A percentile compares a stretch with the other conserved stretches of the same genome.
phyloP scores from a whole-genome alignment of 1,140 invertebrate species.

The Danaus plexippus region DNA sequence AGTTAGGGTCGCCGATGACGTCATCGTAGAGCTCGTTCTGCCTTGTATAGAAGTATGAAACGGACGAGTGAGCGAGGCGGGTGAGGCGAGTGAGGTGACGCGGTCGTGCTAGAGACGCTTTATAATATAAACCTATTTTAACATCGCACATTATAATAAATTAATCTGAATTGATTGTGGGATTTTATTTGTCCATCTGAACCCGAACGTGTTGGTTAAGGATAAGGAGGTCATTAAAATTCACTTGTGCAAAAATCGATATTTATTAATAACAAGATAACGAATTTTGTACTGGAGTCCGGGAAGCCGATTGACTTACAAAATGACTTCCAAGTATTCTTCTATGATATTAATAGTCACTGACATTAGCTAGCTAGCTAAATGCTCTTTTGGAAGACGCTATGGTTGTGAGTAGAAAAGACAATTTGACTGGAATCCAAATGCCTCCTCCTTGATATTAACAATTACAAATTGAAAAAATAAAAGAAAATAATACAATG shows the following conservation, averaged over 20 bases:
- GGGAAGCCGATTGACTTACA: too few relatives aligned
- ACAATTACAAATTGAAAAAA: conserved; percentile 2
- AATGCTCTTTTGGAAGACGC: conserved; percentile 9
- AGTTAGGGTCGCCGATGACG: conserved; percentile 1
- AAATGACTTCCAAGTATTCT: too few relatives aligned
- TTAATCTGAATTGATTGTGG: conserved; percentile 60
- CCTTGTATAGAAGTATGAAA: conserved; percentile 43
- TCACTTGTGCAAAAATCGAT: background rate
- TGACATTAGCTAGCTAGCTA: too few relatives aligned
- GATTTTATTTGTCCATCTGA: conserved; percentile 33
- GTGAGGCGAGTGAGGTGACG: conserved; percentile 21
- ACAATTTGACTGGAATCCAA: background rate
- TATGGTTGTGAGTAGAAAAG: background rate
- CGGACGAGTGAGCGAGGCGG: conserved; percentile 32
- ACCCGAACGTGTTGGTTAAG: background rate
- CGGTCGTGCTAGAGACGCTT: conserved; percentile 58
- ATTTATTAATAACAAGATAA: conserved; percentile 7
- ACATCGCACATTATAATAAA: conserved; percentile 72
- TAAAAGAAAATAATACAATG: conserved; percentile 4
- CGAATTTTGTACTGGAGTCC: conserved; percentile 18
- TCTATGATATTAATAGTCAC: too few relatives aligned
- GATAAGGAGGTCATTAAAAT: conserved; percentile 8
- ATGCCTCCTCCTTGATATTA: background rate
- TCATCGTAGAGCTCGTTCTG: conserved; percentile 20
- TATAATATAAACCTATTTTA: conserved; percentile 69